Conservation (phyloP, 2,113 vertebrate genomes). For the Eclectus roratus region DNA sequence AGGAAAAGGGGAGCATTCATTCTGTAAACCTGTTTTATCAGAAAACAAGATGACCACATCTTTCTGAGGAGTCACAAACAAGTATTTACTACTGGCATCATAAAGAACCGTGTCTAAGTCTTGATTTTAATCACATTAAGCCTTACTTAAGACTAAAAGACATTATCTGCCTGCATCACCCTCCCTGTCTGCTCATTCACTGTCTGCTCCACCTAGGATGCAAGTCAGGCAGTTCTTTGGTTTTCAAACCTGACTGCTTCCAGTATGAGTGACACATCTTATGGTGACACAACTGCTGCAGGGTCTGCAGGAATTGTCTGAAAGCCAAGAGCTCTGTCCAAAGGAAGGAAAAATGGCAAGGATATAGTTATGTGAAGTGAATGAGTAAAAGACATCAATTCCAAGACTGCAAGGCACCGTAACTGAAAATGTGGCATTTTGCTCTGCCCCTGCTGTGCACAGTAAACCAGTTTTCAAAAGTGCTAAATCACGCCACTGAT, state of each 20-base stretch:
- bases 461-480: not conserved
- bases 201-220: conserved; percentile 26
- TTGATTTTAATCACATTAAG: conserved; percentile 1
- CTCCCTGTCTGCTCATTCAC: not conserved
- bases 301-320: conserved; percentile 60
- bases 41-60: not conserved
- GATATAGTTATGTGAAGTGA: conserved; percentile 29
- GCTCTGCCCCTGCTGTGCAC: not conserved
- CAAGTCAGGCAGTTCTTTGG: conserved; percentile 13
- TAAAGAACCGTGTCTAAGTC: not conserved
- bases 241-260: conserved; percentile 57
- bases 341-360: conserved; percentile 48
- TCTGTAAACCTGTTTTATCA: not conserved
- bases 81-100: not conserved
- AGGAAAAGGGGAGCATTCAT: not conserved
- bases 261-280: conserved; percentile 51
- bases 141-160: not conserved
- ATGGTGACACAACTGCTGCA: conserved; percentile 59
- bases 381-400: conserved; percentile 5
- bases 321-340: conserved; percentile 53
- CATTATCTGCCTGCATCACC: not conserved
- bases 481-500: conserved; percentile 4
- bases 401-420: not conserved
- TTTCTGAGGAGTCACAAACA: not conserved
- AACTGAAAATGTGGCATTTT: not conserved